Evolutionary conservation across 2,113 vertebrate species (phyloP).

Genomic region (Ranitomeya variabilis): DNA sequence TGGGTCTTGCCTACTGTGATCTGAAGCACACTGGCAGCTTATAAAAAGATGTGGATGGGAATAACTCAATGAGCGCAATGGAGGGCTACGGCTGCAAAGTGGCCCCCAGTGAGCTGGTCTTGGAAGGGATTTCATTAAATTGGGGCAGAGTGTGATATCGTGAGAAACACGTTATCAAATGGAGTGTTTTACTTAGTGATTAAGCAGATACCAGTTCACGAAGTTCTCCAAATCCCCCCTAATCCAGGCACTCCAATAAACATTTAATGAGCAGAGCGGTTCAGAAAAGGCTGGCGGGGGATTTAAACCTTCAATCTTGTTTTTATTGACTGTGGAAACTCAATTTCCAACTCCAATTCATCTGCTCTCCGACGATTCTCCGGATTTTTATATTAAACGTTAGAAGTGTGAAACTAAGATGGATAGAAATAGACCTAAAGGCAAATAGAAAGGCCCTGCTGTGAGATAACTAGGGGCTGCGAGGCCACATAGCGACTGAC

Average conservation of each 20-base stretch:
- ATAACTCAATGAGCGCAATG: constrained; percentile 42
- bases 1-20: neutral
- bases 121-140: constrained; percentile 98
- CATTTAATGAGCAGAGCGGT: constrained; percentile 92
- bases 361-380: constrained; percentile 73
- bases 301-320: constrained; percentile 88
- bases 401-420: constrained; percentile 64
- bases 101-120: constrained; percentile 88
- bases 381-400: constrained; percentile 71
- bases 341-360: constrained; percentile 83
- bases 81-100: constrained; percentile 82
- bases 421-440: constrained; percentile 39
- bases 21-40: neutral
- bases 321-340: constrained; percentile 87
- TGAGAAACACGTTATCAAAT: constrained; percentile 99
- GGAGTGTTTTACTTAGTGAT: constrained; percentile 99
- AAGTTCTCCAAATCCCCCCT: constrained; percentile 85
- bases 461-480: constrained; percentile 30
- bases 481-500: neutral
- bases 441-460: constrained; percentile 9
- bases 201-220: constrained; percentile 92
- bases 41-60: neutral
- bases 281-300: constrained; percentile 81
- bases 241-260: constrained; percentile 91
- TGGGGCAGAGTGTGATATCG: constrained; percentile 94